Evolutionary conservation across 2,113 vertebrate genomes (phyloP).

Genomic region (Pelodiscus sinensis): DNA sequence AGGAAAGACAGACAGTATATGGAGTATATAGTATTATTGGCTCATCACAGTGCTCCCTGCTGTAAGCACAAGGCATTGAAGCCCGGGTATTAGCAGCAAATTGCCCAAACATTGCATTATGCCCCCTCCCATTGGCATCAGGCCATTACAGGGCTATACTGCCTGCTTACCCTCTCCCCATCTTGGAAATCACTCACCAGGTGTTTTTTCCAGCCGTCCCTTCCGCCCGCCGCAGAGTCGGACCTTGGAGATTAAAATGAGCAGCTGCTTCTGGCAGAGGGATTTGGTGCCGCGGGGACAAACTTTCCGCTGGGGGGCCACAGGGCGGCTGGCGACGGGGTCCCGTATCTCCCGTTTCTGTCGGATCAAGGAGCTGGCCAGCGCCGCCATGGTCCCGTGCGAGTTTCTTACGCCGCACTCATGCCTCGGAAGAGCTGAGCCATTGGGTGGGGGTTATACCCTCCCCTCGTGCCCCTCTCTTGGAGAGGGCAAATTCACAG

Average conservation of each 20-base stretch:
- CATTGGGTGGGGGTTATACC: not conserved
- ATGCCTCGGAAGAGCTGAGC: not conserved
- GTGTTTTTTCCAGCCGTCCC: constrained; percentile 83
- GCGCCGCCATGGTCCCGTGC: constrained; percentile 85
- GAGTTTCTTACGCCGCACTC: constrained; percentile 14
- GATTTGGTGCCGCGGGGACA: constrained; percentile 92
- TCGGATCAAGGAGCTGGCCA: constrained; percentile 91
- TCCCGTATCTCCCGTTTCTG: constrained; percentile 91
- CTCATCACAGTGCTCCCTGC: not conserved
- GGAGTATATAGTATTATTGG: fast-evolving
- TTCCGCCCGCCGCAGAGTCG: constrained; percentile 88
- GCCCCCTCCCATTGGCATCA: not conserved
- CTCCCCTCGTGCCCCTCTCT: not conserved
- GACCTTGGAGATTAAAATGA: constrained; percentile 91
- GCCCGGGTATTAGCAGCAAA: not conserved
- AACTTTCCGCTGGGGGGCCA: constrained; percentile 87
- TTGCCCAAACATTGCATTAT: too few relatives aligned
- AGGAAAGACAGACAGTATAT: too few relatives aligned
- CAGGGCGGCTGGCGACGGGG: constrained; percentile 85
- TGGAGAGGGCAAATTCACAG: too few relatives aligned
- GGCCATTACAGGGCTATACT: too few relatives aligned
- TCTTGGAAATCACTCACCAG: constrained; percentile 78
- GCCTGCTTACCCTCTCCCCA: fast-evolving
- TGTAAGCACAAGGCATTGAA: not conserved
- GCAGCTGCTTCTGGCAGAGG: constrained; percentile 91